These are phyloP conservation scores for Helostoma temminkii DNA, from an alignment of 2,797 vertebrate species.

Conservation along the genomic window DNA sequence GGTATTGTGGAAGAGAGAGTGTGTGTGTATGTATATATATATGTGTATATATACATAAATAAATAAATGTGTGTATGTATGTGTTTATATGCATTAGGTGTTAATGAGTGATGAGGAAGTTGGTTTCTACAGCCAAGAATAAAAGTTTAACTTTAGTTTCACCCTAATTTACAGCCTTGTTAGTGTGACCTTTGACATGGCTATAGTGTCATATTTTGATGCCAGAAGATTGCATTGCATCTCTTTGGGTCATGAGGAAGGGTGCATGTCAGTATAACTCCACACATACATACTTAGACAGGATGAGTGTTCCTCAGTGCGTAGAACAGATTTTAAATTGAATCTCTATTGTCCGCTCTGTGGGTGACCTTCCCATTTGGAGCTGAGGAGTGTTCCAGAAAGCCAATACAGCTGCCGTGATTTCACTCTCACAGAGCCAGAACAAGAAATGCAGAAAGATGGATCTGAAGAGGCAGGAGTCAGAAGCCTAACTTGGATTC, in stretches of 20 bases:
- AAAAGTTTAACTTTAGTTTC: slow-evolving; percentile 5
- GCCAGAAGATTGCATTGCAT: slow-evolving; percentile 14
- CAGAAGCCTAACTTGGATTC: slow-evolving; percentile 18
- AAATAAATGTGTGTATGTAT: too few relatives aligned
- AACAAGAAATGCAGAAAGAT: slow-evolving; percentile 43
- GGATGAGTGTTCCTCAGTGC: slow-evolving; percentile 38
- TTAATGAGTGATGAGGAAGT: slow-evolving; percentile 17
- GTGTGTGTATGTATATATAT: slow-evolving; percentile 18
- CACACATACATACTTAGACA: slow-evolving; percentile 11
- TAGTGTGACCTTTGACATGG: neutral
- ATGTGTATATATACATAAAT: too few relatives aligned
- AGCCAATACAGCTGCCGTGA: slow-evolving; percentile 65
- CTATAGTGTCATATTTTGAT: slow-evolving; percentile 33
- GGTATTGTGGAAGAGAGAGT: slow-evolving; percentile 23
- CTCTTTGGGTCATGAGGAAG: slow-evolving; percentile 12
- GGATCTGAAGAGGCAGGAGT: slow-evolving; percentile 32
- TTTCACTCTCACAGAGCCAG: slow-evolving; percentile 60
- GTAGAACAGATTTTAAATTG: slow-evolving; percentile 70
- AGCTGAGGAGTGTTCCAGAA: slow-evolving; percentile 63
- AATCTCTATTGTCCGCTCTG: slow-evolving; percentile 62
- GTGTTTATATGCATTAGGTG: slow-evolving; percentile 19
- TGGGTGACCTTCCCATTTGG: slow-evolving; percentile 74
- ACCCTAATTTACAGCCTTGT: slow-evolving; percentile 13
- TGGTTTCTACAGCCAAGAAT: slow-evolving; percentile 33
- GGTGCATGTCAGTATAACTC: slow-evolving; percentile 23